phyloP scores from a whole-genome alignment of 92 coral and sea anemone species.

The Parazoanthus darwini region DNA sequence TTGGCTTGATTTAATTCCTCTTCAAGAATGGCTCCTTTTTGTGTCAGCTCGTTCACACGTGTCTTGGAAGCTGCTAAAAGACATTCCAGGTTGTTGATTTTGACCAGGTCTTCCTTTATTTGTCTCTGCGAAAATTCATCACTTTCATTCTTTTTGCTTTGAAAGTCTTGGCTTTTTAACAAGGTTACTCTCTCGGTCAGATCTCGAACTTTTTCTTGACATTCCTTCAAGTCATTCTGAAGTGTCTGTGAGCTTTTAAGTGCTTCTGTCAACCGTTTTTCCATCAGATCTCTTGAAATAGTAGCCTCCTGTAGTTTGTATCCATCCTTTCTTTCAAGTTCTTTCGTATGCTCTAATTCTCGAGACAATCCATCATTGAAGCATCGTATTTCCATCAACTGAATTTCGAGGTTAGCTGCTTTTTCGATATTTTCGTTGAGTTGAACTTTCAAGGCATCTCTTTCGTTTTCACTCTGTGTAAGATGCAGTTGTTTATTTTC shows the following conservation, averaged over 20 bases:
- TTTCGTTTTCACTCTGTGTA: slow-evolving; percentile 70
- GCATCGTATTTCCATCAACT: slow-evolving; percentile 78
- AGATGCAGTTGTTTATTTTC: slow-evolving; percentile 61
- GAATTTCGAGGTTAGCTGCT: slow-evolving; percentile 78
- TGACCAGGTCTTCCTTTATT: slow-evolving; percentile 23
- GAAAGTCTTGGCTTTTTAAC: slow-evolving; percentile 43
- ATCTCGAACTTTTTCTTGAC: slow-evolving; percentile 51
- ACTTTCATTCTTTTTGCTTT: slow-evolving; percentile 11
- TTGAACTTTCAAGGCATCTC: slow-evolving; percentile 60
- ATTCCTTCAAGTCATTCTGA: slow-evolving; percentile 60
- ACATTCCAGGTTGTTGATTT: background rate
- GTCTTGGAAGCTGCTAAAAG: slow-evolving; percentile 4
- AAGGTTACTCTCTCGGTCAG: slow-evolving; percentile 41
- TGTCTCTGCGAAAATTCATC: slow-evolving; percentile 22
- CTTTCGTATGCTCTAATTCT: slow-evolving; percentile 65
- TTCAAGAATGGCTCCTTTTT: background rate
- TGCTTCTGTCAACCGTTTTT: slow-evolving; percentile 75
- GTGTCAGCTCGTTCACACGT: background rate
- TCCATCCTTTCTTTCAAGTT: slow-evolving; percentile 67
- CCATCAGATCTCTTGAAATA: slow-evolving; percentile 78
- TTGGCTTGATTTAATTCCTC: background rate
- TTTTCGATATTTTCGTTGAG: slow-evolving; percentile 75
- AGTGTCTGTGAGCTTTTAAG: slow-evolving; percentile 62
- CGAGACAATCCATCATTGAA: slow-evolving; percentile 71
- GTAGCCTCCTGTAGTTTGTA: slow-evolving; percentile 71